Evolutionary conservation across 2,113 vertebrate species (phyloP).

Genomic region (Centropus bengalensis): DNA sequence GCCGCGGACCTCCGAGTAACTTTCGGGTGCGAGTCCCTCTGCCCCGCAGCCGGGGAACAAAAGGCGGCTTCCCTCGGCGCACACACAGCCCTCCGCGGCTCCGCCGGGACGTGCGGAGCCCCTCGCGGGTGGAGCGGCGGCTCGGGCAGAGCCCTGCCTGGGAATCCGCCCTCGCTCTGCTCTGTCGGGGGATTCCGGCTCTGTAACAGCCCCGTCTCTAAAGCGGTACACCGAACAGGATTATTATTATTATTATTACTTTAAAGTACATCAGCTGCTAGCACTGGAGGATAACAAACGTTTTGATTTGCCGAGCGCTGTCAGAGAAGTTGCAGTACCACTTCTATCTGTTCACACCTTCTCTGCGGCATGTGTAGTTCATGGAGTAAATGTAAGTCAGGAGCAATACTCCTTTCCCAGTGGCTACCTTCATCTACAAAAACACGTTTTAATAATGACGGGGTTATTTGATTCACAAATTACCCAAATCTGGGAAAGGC

Average conservation of each 20-base stretch:
- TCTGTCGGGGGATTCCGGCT: not conserved
- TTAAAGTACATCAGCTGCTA: not conserved
- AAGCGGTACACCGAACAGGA: not conserved
- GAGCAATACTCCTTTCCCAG: not conserved
- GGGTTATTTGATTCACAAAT: not conserved
- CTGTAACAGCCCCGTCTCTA: not conserved
- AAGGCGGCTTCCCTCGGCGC: not conserved
- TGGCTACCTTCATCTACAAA: not conserved
- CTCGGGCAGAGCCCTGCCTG: not conserved
- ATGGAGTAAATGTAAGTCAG: not conserved
- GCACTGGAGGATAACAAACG: not conserved
- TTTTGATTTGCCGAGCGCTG: not conserved
- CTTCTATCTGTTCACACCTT: not conserved
- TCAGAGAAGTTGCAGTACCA: not conserved
- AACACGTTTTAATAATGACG: not conserved
- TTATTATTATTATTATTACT: not conserved
- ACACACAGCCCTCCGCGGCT: not conserved
- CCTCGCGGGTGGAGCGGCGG: not conserved
- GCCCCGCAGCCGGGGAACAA: not conserved
- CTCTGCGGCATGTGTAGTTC: not conserved
- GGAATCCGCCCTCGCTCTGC: not conserved
- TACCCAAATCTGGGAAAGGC: constrained; percentile 17
- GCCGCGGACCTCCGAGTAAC: not conserved
- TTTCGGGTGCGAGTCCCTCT: not conserved
- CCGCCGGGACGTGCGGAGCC: not conserved